Evolutionary conservation across 2,113 vertebrate genomes (phyloP), one percentile per base, ranked within the genome.

Genomic region (Meleagris gallopavo): DNA sequence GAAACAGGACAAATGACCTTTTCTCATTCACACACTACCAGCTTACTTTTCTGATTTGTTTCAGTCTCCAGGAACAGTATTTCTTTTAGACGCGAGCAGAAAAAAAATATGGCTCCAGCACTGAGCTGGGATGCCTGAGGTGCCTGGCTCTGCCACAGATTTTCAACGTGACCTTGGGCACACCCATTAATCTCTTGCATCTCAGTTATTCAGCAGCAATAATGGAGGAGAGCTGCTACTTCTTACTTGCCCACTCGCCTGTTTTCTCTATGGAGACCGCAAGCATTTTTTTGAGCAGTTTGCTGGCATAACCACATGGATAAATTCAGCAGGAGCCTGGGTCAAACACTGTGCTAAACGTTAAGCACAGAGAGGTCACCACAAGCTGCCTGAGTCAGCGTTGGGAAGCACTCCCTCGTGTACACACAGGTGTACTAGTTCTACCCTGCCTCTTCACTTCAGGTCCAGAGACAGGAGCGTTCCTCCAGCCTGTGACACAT

Each of bases 101-200:
- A 85, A 74, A n/a, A 52, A 86, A 72, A 79, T 41, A 84, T 27
- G 61, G 79, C 78, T 71, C 84, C 0, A 14, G 79, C 55, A 40
- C 62, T 43, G 82, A 71, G 89, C 84, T 62, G 70, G 82, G 86
- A 76, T 77, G 88, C 79, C 82, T 94, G 90, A 86, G 85, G 75
- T 0, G 22, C 83, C 88, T 34, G 73, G 88, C 89, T 89, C 83
- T 78, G 43, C 91, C 86, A 94, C 93, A 93, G 88, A 88, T 83
- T 94, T 96, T 92, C 94, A 95, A 86, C 90, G 88, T 93, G 94
- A 97, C 91, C 95, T 95, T 96, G 96, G 95, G 93, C 95, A 90
- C 84, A 90, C 62, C 95, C 92, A 96, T 97, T 96, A 94, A 97
- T 96, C 95, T 97, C 95, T 83, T 82, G 84, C 89, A 82, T 88